phyloP scores from a whole-genome alignment of 2,113 vertebrate genomes.

The Orthonyx spaldingii region DNA sequence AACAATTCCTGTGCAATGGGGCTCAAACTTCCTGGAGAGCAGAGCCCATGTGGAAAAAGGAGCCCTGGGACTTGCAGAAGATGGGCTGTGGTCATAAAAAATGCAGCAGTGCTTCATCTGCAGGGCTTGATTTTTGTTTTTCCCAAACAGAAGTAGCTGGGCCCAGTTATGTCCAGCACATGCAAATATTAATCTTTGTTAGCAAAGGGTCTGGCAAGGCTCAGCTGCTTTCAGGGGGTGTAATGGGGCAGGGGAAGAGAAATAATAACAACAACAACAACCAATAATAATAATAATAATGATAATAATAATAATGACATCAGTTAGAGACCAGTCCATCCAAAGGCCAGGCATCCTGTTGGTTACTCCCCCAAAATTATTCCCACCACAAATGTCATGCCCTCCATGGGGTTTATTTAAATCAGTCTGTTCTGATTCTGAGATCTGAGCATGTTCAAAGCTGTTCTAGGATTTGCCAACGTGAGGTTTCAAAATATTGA shows the following conservation, averaged over 20 bases:
- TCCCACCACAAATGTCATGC: neutral
- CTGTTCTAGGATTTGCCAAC: neutral
- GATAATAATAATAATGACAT: neutral
- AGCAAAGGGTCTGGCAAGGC: neutral
- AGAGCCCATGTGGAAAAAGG: neutral
- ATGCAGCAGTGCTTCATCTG: neutral
- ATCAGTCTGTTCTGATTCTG: neutral
- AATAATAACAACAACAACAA: neutral
- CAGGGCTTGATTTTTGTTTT: constrained; percentile 7
- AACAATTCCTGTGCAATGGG: neutral
- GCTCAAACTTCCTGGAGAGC: neutral
- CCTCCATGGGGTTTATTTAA: fast-evolving
- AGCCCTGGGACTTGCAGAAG: neutral
- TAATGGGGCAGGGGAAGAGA: neutral
- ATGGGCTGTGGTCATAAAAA: neutral
- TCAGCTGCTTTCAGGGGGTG: neutral
- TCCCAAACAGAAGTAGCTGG: neutral
- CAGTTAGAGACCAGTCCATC: neutral
- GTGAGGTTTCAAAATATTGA: neutral
- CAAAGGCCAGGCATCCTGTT: neutral
- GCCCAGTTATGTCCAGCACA: neutral
- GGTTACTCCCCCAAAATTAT: neutral
- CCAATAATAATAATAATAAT: neutral
- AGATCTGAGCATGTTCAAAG: neutral
- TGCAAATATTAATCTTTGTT: neutral